phyloP scores from a whole-genome alignment of 2,113 vertebrate genomes.

The Danio rerio region GRCz12tu NC_133177.1:23186501-23187000 shows the following conservation, averaged over 20 bases:
- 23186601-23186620: constrained; percentile 1
- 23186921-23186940: background rate
- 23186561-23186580: background rate
- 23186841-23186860: constrained; percentile 28
- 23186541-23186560: background rate
- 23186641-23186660: background rate
- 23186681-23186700: constrained; percentile 21
- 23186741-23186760: background rate
- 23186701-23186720: background rate
- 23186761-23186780: constrained; percentile 9
- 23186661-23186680: constrained; percentile 31
- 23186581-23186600: background rate
- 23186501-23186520: background rate
- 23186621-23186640: constrained; percentile 8
- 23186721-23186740: constrained; percentile 14
- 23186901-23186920: background rate
- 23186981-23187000: constrained; percentile 29
- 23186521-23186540: background rate
- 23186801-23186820: constrained; percentile 39
- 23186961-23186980: constrained; percentile 29
- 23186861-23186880: background rate
- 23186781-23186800: background rate
- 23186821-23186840: constrained; percentile 37
- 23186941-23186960: background rate
- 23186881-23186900: background rate